These are phyloP conservation scores for Polydesmus complanatus DNA, from an alignment of 2,888 invertebrate genomes.

Conservation along the genomic window DNA sequence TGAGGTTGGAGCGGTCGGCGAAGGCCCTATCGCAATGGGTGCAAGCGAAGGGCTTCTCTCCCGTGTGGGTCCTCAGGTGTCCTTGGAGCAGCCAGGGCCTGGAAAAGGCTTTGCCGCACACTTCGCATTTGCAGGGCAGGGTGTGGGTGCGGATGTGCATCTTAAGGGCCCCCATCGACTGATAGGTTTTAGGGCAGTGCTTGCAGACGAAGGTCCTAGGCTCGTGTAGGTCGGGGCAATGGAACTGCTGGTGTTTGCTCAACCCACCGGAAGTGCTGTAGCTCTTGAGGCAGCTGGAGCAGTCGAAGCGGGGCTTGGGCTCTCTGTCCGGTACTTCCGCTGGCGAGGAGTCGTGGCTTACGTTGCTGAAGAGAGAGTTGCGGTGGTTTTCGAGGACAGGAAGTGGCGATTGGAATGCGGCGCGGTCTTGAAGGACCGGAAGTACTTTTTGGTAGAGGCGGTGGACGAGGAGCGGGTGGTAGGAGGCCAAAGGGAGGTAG, in stretches of 20 bases:
- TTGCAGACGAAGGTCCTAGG: slow-evolving; percentile 90
- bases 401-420: too few species aligned
- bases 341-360: too few species aligned
- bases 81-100: slow-evolving; percentile 95
- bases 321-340: too few species aligned
- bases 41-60: slow-evolving; percentile 94
- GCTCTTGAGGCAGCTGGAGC: slow-evolving; percentile 60
- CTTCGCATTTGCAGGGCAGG: slow-evolving; percentile 86
- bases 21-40: slow-evolving; percentile 89
- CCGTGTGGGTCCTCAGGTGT: slow-evolving; percentile 93
- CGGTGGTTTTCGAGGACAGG: too few species aligned
- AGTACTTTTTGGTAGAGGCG: too few species aligned
- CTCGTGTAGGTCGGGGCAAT: slow-evolving; percentile 72
- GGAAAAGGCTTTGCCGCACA: slow-evolving; percentile 94
- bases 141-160: slow-evolving; percentile 99
- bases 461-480: background rate
- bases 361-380: too few species aligned
- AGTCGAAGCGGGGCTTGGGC: background rate
- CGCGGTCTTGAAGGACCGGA: too few species aligned
- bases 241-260: slow-evolving; percentile 89
- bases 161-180: slow-evolving; percentile 85
- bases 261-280: slow-evolving; percentile 92
- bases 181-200: slow-evolving; percentile 90
- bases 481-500: slow-evolving; percentile 18
- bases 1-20: slow-evolving; percentile 87